Percentiles rank a stretch among this genome's conserved stretches.
phyloP scores from a whole-genome alignment of 2,797 vertebrate species.

The Menidia menidia region DNA sequence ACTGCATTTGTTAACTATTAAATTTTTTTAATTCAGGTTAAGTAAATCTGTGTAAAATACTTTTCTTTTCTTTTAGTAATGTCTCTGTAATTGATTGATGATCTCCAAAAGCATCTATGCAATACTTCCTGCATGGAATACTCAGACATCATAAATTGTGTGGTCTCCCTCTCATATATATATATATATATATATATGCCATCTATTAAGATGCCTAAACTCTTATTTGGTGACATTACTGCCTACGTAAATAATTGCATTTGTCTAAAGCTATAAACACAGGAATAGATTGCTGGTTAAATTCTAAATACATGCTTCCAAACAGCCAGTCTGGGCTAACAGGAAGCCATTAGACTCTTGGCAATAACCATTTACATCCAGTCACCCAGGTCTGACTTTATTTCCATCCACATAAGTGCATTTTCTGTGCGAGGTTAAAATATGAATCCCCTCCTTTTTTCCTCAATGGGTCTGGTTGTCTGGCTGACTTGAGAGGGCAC shows the following conservation, averaged over 20 bases:
- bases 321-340: slow-evolving; percentile 86
- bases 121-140: slow-evolving; percentile 15
- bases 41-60: neutral
- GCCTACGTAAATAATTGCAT: slow-evolving; percentile 85
- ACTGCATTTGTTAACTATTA: no score
- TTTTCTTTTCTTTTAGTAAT: neutral
- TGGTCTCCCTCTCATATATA: slow-evolving; percentile 5
- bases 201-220: slow-evolving; percentile 82
- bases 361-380: slow-evolving; percentile 94
- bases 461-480: slow-evolving; percentile 96
- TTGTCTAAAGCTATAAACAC: slow-evolving; percentile 82
- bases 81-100: no score
- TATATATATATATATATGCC: slow-evolving; percentile 27
- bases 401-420: slow-evolving; percentile 95
- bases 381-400: slow-evolving; percentile 93
- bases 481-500: slow-evolving; percentile 96
- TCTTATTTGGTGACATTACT: slow-evolving; percentile 85
- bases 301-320: slow-evolving; percentile 84
- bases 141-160: slow-evolving; percentile 3
- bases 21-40: neutral
- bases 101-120: neutral
- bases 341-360: slow-evolving; percentile 93
- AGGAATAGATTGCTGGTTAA: slow-evolving; percentile 72
- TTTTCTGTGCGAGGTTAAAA: slow-evolving; percentile 97
- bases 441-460: slow-evolving; percentile 88